Evolutionary conservation across 30 jellyfish, hydroid and myxozoan species (phyloP), one percentile per base, ranked within the genome.

Genomic region (Hydra vulgaris): DNA sequence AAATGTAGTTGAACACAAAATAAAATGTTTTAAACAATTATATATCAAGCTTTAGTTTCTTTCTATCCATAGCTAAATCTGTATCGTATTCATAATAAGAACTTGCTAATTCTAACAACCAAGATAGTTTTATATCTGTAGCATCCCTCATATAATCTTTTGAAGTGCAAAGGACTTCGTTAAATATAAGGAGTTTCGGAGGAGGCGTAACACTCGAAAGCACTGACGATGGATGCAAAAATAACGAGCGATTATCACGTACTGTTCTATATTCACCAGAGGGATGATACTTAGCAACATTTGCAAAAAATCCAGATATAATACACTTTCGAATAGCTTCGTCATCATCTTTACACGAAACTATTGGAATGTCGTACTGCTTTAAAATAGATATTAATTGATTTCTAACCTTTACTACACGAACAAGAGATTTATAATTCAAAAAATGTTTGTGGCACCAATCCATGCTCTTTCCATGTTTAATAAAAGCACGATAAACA

Each of bases 381-480:
- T 95, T 89, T 54, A 95, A 22, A 15, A 95, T 72, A 1, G 92
- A 74, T 27, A 72, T 84, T 0, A 95, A 82, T 54, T 95, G 95
- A 53, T 79, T 88, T 74, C 97, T 78, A 7, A 95, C 89, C 70
- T 82, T 84, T 7, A 84, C 96, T 0, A 96, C 99, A 21, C 94
- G 96, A 19, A 56, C 72, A 73, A 95, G 70, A 21, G 99, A 97
- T 87, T 86, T 89, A 70, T 20, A 89, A 79, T 95, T 95, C 25
- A 95, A 84, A 78, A 88, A 95, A 84, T 95, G 77, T 70, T 84
- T 94, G 54, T 95, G 97, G 74, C 99, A 95, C 99, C 99, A 95
- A 25, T 79, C 74, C 8, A 96, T 81, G 24, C 88, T 85, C 86
- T 74, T 89, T 25, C 83, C 83, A 56, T 78, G 25, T 71, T 78